A percentile compares a stretch with the other conserved stretches of the same genome.
These are phyloP conservation scores for Pseudobourletiella spinata DNA, from an alignment of 1,140 invertebrate genomes.

Conservation along the genomic window DNA sequence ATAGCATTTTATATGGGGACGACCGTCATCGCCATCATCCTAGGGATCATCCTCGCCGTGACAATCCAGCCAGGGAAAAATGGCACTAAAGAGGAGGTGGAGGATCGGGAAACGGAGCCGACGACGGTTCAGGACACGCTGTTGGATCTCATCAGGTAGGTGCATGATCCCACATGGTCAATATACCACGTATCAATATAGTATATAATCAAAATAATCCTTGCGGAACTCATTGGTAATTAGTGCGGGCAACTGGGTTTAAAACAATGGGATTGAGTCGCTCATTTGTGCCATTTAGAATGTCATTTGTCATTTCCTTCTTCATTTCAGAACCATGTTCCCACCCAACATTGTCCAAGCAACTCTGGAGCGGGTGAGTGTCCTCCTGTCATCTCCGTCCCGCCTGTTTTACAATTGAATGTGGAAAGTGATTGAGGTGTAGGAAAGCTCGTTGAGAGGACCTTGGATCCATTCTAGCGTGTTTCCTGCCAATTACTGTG, in stretches of 20 bases:
- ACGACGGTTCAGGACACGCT: slow-evolving; percentile 52
- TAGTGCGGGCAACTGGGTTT: neutral
- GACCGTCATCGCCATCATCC: slow-evolving; percentile 59
- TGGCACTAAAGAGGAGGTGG: neutral
- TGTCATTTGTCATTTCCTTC: neutral
- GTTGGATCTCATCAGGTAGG: slow-evolving; percentile 54
- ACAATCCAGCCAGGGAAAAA: slow-evolving; percentile 57
- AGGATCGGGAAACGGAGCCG: slow-evolving; percentile 36
- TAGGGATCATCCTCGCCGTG: slow-evolving; percentile 61
- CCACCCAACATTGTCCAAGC: slow-evolving; percentile 84
- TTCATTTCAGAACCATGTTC: slow-evolving; percentile 58
- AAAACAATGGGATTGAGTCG: neutral
- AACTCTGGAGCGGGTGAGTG: slow-evolving; percentile 48
- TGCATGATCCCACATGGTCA: too few species aligned
- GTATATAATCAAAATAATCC: neutral
- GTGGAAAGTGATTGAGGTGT: too few species aligned
- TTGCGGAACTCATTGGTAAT: neutral
- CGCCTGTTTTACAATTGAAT: too few species aligned
- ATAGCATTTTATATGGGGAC: slow-evolving; percentile 66
- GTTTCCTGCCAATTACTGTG: too few species aligned
- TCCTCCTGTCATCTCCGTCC: too few species aligned
- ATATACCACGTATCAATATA: too few species aligned
- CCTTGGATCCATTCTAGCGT: too few species aligned
- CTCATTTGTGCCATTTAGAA: neutral
- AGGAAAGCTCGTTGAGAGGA: too few species aligned